A percentile compares a stretch with the other conserved stretches of the same genome.
phyloP scores from a whole-genome alignment of 2,888 invertebrate species.

The Nephrotoma guestfalica region DNA sequence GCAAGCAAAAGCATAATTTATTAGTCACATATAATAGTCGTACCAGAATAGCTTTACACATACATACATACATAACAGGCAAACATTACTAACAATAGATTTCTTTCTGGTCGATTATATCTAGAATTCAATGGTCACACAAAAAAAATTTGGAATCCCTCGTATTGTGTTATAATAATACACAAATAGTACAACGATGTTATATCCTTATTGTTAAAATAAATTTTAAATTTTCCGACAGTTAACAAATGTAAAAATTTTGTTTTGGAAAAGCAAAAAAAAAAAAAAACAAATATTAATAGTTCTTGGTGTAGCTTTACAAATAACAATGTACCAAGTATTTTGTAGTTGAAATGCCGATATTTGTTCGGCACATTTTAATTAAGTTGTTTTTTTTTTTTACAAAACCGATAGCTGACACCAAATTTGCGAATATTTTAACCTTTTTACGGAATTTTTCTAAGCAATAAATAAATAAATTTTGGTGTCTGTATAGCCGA shows the following conservation, averaged over 20 bases:
- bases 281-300: not conserved
- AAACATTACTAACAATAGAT: not conserved
- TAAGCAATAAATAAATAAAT: too few species aligned
- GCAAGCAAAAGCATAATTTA: not conserved
- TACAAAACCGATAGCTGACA: too few species aligned
- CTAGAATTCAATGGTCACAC: too few species aligned
- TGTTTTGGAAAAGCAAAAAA: not conserved
- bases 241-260: not conserved
- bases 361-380: too few species aligned
- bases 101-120: not conserved
- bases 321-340: too few species aligned
- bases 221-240: not conserved
- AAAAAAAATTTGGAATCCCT: not conserved
- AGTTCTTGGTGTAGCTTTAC: too few species aligned
- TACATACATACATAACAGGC: not conserved
- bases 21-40: not conserved
- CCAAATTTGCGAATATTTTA: too few species aligned
- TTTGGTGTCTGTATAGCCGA: too few species aligned
- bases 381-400: too few species aligned
- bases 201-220: not conserved
- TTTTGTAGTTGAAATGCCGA: too few species aligned
- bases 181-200: not conserved
- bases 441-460: too few species aligned
- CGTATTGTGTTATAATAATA: not conserved
- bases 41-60: not conserved